Base-by-base conservation (phyloP, 1,140 invertebrate species). In the Drosophila persimilis region DNA sequence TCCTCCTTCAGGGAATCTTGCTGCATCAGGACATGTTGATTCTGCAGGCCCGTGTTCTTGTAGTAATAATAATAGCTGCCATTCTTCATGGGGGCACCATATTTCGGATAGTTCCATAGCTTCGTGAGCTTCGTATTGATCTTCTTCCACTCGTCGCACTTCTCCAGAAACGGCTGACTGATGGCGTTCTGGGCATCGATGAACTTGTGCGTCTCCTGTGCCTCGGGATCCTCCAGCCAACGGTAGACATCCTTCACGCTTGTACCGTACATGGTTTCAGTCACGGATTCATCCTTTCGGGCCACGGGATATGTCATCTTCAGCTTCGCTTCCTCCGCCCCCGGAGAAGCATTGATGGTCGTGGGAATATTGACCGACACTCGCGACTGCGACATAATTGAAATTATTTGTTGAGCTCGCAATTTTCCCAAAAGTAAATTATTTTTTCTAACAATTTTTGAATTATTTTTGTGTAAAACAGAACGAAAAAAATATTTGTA, bases 71-170 rank as follows among this genome's bases (percentile, higher is more conserved):
- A 99, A 90, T 94, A 94, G 54, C 95, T 92, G 7, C 98, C 98
- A 81, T 95, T 93, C 85, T 94, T 95, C 72, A 93, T 94, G 0
- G 98, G 98, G 80, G 96, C 97, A 0, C 96, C 96, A 92, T 96
- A 99, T 92, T 98, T 99, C 22, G 97, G 97, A 93, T 97, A 99
- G 92, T 99, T 96, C 97, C 97, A 99, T 4, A 99, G 92, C 74
- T 98, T 95, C 0, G 95, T 99, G 3, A 99, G 93, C 65, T 95
- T 93, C 44, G 94, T 91, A 80, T 95, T 94, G 52, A 99, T 95
- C 70, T 94, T 93, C 9, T 95, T 91, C 77, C 96, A 95, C 45
- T 94, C 93, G 9, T 94, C 92, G 89, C 96, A 98, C 13, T 93
- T 92, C 67, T 97, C 93, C 8, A 99, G 92, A 92, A 95, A 99